These are phyloP conservation scores for Calliphora vicina DNA, from an alignment of 1,140 invertebrate species.

Conservation along the genomic window DNA sequence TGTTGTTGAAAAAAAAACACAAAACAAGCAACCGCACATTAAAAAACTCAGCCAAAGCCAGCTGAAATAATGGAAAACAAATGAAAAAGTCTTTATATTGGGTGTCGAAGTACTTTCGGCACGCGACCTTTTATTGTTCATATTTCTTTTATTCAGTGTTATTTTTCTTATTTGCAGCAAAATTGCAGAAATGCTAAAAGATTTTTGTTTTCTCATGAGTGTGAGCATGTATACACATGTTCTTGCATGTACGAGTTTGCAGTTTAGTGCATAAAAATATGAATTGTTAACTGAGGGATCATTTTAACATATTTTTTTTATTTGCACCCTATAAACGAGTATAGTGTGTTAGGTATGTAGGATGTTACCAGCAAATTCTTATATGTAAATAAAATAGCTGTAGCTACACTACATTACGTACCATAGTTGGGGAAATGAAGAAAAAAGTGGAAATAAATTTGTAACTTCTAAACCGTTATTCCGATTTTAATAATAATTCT, in stretches of 20 bases:
- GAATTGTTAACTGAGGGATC: not conserved
- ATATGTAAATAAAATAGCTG: no score
- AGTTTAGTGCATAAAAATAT: not conserved
- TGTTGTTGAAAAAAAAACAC: not conserved
- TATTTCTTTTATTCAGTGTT: slow-evolving; percentile 22
- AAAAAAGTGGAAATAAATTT: no score
- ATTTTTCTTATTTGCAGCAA: not conserved
- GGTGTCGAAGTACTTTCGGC: slow-evolving; percentile 61
- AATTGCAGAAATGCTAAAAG: not conserved
- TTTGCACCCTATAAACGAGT: not conserved
- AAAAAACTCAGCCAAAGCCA: not conserved
- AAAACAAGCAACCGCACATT: not conserved
- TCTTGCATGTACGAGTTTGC: not conserved
- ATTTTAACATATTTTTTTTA: not conserved
- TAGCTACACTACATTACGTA: no score
- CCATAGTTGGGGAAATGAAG: no score
- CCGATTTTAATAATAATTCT: no score
- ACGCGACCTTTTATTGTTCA: slow-evolving; percentile 51
- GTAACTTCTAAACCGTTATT: no score
- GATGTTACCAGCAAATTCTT: no score
- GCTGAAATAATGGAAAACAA: slow-evolving; percentile 27
- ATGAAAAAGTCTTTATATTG: slow-evolving; percentile 56
- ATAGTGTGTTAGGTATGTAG: no score
- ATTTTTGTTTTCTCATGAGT: not conserved
- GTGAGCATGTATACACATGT: not conserved